Conservation (phyloP, 2,888 invertebrate species). For the Tanytarsus gracilentus region DNA sequence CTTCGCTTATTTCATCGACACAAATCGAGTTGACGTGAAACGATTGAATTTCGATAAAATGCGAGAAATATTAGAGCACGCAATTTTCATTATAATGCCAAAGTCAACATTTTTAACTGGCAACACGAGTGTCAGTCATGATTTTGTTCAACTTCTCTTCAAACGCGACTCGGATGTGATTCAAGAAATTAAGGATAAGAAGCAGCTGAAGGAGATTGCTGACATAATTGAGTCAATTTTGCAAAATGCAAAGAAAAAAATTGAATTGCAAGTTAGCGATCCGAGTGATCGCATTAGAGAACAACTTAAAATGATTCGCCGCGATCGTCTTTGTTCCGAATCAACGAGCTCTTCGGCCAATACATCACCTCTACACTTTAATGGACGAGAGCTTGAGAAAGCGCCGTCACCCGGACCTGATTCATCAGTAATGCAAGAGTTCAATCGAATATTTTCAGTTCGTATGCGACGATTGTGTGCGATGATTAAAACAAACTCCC, state of each 20-base stretch:
- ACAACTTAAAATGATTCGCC: slow-evolving; percentile 1
- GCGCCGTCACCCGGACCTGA: slow-evolving; percentile 9
- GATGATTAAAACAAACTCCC: background rate
- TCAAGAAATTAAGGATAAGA: background rate
- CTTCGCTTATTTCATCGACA: background rate
- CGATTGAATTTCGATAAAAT: background rate
- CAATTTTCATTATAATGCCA: background rate
- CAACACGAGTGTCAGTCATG: background rate
- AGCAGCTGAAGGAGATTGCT: background rate
- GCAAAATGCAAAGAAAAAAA: slow-evolving; percentile 5
- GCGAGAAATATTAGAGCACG: background rate
- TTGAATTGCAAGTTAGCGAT: background rate
- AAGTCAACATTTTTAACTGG: background rate
- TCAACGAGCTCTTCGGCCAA: background rate
- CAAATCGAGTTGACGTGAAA: background rate
- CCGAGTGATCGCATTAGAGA: slow-evolving; percentile 9
- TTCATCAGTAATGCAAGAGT: slow-evolving; percentile 9
- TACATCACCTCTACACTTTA: background rate
- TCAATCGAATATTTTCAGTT: slow-evolving; percentile 11
- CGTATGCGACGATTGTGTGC: slow-evolving; percentile 15
- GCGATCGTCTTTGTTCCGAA: background rate
- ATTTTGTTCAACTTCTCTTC: background rate
- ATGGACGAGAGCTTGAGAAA: background rate
- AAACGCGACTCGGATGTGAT: background rate
- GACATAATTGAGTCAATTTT: slow-evolving; percentile 9